These are phyloP conservation scores for fruit fly (Drosophila melanogaster) DNA, from an alignment of 1,140 invertebrate genomes.

Conservation along the genomic window Release_6_plus_ISO1_MT NC_004354.4:18782501-18783000, in stretches of 20 bases:
- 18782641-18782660: conserved; percentile 66
- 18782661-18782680: background rate
- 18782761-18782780: conserved; percentile 51
- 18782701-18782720: conserved; percentile 63
- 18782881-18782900: conserved; percentile 42
- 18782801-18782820: background rate
- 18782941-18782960: conserved; percentile 84
- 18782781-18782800: conserved; percentile 19
- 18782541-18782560: conserved; percentile 38
- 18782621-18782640: conserved; percentile 40
- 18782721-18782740: conserved; percentile 81
- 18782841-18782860: conserved; percentile 37
- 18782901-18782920: conserved; percentile 47
- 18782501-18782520: conserved; percentile 81
- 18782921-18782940: conserved; percentile 38
- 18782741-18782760: conserved; percentile 75
- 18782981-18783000: background rate
- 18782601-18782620: conserved; percentile 13
- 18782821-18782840: conserved; percentile 1
- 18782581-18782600: conserved; percentile 33
- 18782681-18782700: background rate
- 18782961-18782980: conserved; percentile 3
- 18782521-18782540: conserved; percentile 23
- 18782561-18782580: conserved; percentile 45
- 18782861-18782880: conserved; percentile 4